A percentile compares a stretch with the other conserved stretches of the same genome.
Evolutionary conservation across 2,888 invertebrate species (phyloP).

Genomic region (Hydrotaea cyrtoneurina): DNA sequence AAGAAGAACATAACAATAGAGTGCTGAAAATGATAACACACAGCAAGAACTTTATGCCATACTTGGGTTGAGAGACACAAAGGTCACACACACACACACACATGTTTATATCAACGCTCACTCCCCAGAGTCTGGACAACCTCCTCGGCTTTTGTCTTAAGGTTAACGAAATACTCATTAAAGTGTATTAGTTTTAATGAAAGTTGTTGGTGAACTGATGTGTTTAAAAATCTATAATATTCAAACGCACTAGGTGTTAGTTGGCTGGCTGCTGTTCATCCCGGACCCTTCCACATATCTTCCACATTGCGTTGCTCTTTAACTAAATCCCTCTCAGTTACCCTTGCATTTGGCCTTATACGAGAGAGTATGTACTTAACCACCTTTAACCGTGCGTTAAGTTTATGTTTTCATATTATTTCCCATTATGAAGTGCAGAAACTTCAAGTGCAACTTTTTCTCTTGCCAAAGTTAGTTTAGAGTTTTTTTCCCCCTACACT

Average conservation of each 20-base stretch:
- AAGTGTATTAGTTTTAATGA: slow-evolving; percentile 30
- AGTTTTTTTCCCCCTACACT: background rate
- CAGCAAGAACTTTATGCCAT: background rate
- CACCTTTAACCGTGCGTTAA: background rate
- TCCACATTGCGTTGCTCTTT: background rate
- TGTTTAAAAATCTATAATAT: slow-evolving; percentile 26
- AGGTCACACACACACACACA: background rate
- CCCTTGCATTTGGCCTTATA: slow-evolving; percentile 25
- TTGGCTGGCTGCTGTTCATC: background rate
- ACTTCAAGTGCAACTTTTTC: slow-evolving; percentile 62
- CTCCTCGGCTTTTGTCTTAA: background rate
- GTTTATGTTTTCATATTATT: slow-evolving; percentile 13
- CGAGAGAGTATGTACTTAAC: background rate
- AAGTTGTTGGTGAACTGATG: slow-evolving; percentile 6
- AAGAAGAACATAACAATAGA: background rate
- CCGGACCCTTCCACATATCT: too few species aligned
- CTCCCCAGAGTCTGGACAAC: background rate
- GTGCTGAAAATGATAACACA: background rate
- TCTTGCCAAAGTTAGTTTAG: slow-evolving; percentile 60
- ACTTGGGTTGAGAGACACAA: background rate
- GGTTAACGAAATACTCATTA: slow-evolving; percentile 11
- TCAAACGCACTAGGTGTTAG: slow-evolving; percentile 3
- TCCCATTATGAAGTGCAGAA: slow-evolving; percentile 21
- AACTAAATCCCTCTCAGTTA: background rate
- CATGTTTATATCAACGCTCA: too few species aligned